Percentiles rank a stretch among this genome's conserved stretches.
Evolutionary conservation across 1,140 invertebrate species (phyloP).

Genomic region (Saccostrea cuccullata): DNA sequence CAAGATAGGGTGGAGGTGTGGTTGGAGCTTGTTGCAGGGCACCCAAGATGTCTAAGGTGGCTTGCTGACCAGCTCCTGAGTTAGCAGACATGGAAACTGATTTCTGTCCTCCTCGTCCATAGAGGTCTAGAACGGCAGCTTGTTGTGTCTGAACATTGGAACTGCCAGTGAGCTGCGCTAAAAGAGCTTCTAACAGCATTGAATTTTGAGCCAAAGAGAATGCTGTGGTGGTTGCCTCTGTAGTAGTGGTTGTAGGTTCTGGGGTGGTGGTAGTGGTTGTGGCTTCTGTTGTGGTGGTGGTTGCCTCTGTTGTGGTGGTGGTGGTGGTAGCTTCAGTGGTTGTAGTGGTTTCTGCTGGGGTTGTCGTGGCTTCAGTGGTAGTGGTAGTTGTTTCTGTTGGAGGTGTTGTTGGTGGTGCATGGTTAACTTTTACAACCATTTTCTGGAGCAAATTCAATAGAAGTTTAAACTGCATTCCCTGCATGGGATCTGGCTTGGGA

Average conservation of each 20-base stretch:
- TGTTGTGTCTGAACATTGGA: conserved; percentile 8
- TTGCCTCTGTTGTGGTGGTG: neutral
- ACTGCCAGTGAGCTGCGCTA: neutral
- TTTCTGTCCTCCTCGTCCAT: conserved; percentile 12
- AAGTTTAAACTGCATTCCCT: conserved; percentile 30
- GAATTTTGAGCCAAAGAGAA: neutral
- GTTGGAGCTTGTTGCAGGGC: neutral
- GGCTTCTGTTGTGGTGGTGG: conserved; percentile 1
- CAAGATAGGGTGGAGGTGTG: neutral
- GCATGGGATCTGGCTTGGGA: neutral
- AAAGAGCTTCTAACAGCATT: neutral
- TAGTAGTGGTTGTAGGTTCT: conserved; percentile 1
- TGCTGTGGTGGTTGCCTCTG: neutral
- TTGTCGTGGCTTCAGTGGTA: conserved; percentile 26
- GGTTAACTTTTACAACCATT: conserved; percentile 21
- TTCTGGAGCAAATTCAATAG: conserved; percentile 14
- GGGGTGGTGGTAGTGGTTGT: conserved; percentile 19
- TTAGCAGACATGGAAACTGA: neutral
- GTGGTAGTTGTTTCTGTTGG: neutral
- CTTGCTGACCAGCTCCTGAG: neutral
- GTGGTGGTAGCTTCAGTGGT: conserved; percentile 9
- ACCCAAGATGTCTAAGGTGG: conserved; percentile 1
- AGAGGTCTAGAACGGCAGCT: neutral
- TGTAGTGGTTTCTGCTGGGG: conserved; percentile 22
- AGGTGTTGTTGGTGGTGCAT: neutral